Evolutionary conservation across 2,888 invertebrate genomes (phyloP).

Genomic region (Pandemis corylana): DNA sequence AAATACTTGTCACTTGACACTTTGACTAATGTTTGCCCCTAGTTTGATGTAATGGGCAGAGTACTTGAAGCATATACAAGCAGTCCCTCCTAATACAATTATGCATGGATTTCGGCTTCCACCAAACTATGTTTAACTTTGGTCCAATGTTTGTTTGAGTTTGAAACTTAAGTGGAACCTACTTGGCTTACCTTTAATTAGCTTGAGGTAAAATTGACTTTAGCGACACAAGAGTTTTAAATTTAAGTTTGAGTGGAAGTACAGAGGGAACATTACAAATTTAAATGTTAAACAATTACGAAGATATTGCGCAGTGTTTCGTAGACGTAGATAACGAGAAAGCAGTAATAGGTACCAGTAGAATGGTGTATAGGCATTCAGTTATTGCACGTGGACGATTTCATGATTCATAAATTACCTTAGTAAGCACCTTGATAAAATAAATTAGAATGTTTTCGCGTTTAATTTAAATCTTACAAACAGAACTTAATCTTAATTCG

Average conservation of each 20-base stretch:
- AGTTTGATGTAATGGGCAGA: neutral
- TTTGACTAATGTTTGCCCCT: neutral
- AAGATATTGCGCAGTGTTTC: neutral
- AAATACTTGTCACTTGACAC: conserved; percentile 10
- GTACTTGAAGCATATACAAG: conserved; percentile 9
- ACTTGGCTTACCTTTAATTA: conserved; percentile 11
- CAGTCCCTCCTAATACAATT: conserved; percentile 17
- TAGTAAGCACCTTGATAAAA: neutral
- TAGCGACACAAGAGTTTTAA: neutral
- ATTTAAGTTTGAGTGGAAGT: neutral
- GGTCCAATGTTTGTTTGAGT: conserved; percentile 29
- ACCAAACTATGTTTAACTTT: conserved; percentile 20
- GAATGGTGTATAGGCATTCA: too few relatives aligned
- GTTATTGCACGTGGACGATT: neutral
- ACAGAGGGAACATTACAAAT: neutral
- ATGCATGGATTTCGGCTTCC: conserved; percentile 14
- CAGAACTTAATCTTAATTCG: neutral
- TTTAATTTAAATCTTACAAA: neutral
- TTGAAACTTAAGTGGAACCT: conserved; percentile 1
- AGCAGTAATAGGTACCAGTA: neutral
- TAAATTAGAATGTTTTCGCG: neutral
- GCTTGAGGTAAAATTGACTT: conserved; percentile 1
- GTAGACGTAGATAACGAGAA: neutral
- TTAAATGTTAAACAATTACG: neutral
- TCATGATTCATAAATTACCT: neutral